Evolutionary conservation across 2,888 invertebrate species (phyloP).

Genomic region (Malachius bipustulatus): DNA sequence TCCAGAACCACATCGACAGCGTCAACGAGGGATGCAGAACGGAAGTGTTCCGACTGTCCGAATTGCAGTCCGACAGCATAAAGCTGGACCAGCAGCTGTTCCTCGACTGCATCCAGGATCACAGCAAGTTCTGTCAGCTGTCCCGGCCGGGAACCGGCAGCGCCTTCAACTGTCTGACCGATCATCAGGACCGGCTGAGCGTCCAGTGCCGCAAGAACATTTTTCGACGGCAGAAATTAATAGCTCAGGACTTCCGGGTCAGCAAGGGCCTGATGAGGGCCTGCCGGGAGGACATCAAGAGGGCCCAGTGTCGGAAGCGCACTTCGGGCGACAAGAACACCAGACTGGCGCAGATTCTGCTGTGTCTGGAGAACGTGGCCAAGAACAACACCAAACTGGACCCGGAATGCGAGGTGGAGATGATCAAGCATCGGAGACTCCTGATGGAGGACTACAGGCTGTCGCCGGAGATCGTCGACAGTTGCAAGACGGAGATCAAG

Average conservation of each 20-base stretch:
- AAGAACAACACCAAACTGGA: slow-evolving; percentile 61
- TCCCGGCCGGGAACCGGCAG: slow-evolving; percentile 66
- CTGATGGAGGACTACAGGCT: slow-evolving; percentile 88
- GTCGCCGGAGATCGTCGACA: slow-evolving; percentile 82
- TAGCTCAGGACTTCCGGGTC: slow-evolving; percentile 81
- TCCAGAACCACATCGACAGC: slow-evolving; percentile 56
- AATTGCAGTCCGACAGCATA: slow-evolving; percentile 80
- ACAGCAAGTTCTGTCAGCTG: slow-evolving; percentile 63
- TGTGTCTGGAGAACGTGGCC: slow-evolving; percentile 77
- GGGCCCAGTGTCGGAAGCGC: slow-evolving; percentile 71
- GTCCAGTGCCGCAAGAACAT: slow-evolving; percentile 71
- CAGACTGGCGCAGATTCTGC: slow-evolving; percentile 75
- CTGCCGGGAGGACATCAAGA: slow-evolving; percentile 81
- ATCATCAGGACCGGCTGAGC: slow-evolving; percentile 49
- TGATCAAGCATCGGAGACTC: slow-evolving; percentile 81
- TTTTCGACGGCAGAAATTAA: slow-evolving; percentile 71
- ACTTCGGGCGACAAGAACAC: slow-evolving; percentile 66
- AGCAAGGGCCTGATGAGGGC: slow-evolving; percentile 79
- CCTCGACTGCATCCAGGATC: slow-evolving; percentile 78
- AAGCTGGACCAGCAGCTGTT: slow-evolving; percentile 82
- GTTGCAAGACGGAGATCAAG: slow-evolving; percentile 76
- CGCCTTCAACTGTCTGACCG: slow-evolving; percentile 82
- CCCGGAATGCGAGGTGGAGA: slow-evolving; percentile 73
- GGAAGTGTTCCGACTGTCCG: slow-evolving; percentile 72
- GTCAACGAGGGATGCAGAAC: slow-evolving; percentile 57